phyloP scores from a whole-genome alignment of 1,140 invertebrate genomes.

The Anoplophora glabripennis region DNA sequence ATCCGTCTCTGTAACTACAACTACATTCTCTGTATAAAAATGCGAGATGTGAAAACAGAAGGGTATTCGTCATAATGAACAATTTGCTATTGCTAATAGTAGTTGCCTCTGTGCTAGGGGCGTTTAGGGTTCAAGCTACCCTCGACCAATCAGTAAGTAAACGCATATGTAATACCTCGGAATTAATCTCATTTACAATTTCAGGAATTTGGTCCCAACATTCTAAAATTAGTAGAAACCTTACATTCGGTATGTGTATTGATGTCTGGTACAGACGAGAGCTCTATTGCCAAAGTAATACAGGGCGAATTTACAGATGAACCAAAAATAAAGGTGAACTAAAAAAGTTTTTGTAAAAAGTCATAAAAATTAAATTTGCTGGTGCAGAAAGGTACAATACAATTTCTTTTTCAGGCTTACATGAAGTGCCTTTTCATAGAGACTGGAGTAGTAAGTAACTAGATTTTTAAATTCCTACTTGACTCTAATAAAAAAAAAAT shows the following conservation, averaged over 20 bases:
- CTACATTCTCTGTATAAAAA: neutral
- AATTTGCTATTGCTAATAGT: neutral
- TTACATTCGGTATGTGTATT: constrained; percentile 25
- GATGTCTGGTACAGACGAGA: constrained; percentile 23
- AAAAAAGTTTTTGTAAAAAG: too few relatives aligned
- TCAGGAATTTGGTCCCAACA: constrained; percentile 21
- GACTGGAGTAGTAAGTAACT: too few relatives aligned
- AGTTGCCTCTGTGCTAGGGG: neutral
- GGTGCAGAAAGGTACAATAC: too few relatives aligned
- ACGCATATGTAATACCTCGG: neutral
- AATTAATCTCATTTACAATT: constrained; percentile 5
- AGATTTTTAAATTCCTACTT: too few relatives aligned
- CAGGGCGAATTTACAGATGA: constrained; percentile 21
- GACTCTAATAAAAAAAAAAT: too few relatives aligned
- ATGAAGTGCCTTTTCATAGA: too few relatives aligned
- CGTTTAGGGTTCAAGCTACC: neutral
- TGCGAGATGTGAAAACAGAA: neutral
- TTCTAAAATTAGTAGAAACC: constrained; percentile 19
- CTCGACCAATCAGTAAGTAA: neutral
- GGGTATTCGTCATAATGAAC: neutral
- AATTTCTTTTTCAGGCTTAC: too few relatives aligned
- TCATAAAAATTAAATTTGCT: too few relatives aligned
- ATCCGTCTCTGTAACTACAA: neutral
- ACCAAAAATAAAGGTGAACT: constrained; percentile 17
- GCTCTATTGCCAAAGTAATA: constrained; percentile 2